Conservation (phyloP, 2,113 vertebrate species). For the Chionodraco myersi region DNA sequence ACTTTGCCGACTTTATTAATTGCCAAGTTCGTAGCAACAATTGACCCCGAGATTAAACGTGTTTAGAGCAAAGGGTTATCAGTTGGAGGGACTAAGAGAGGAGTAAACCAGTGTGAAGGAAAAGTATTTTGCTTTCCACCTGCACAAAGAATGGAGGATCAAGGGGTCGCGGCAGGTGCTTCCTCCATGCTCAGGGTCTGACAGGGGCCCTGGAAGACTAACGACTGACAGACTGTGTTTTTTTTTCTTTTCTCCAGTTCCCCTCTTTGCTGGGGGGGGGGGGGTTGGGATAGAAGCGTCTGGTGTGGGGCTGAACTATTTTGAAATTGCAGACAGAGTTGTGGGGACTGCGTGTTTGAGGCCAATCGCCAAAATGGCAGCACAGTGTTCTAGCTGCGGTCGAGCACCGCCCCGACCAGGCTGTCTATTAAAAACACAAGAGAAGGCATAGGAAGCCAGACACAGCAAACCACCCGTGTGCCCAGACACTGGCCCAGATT, state of each 20-base stretch:
- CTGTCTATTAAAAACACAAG: constrained; percentile 85
- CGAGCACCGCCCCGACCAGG: constrained; percentile 82
- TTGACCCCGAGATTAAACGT: not conserved
- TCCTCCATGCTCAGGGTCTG: constrained; percentile 51
- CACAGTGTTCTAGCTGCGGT: constrained; percentile 81
- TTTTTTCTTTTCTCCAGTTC: constrained; percentile 50
- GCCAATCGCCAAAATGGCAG: constrained; percentile 79
- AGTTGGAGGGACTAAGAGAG: not conserved
- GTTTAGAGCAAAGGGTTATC: not conserved
- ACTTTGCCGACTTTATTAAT: not conserved
- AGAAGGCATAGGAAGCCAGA: constrained; percentile 77
- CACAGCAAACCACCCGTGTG: constrained; percentile 77
- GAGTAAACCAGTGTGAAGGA: constrained; percentile 32
- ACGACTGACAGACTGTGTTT: constrained; percentile 44
- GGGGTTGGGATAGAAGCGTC: constrained; percentile 35
- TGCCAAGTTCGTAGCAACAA: not conserved
- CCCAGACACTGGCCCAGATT: constrained; percentile 64
- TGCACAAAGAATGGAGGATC: constrained; percentile 62
- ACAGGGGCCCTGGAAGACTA: constrained; percentile 49
- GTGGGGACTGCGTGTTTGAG: constrained; percentile 78
- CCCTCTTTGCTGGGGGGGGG: constrained; percentile 63
- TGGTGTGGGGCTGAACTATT: constrained; percentile 73
- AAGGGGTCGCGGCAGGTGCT: constrained; percentile 71
- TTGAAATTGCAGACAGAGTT: constrained; percentile 78
- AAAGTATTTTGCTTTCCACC: constrained; percentile 69